Evolutionary conservation across 1,140 invertebrate species (phyloP).

Genomic region (Drosophila tani): DNA sequence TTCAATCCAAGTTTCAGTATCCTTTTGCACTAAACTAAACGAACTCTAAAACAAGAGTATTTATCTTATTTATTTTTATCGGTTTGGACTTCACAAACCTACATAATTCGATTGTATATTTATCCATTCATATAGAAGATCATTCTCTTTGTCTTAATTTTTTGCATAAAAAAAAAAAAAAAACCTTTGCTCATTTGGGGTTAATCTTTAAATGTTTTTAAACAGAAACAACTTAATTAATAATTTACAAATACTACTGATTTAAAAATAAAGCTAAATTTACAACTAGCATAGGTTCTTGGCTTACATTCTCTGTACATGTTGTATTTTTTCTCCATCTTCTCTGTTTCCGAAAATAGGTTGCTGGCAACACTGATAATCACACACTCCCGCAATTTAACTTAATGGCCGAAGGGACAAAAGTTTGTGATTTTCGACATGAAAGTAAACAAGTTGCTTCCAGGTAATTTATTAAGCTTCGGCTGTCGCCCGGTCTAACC

Average conservation of each 20-base stretch:
- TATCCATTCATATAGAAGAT: background rate
- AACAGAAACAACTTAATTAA: background rate
- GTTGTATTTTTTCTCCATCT: background rate
- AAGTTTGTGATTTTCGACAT: conserved; percentile 71
- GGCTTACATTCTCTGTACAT: background rate
- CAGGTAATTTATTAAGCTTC: conserved; percentile 77
- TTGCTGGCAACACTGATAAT: conserved; percentile 6
- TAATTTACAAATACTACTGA: background rate
- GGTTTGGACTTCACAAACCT: background rate
- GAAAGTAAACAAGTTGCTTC: conserved; percentile 76
- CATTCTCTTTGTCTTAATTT: too few relatives aligned
- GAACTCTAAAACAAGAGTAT: background rate
- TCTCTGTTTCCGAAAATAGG: background rate
- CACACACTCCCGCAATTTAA: conserved; percentile 67
- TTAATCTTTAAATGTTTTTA: too few relatives aligned
- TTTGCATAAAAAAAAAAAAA: too few relatives aligned
- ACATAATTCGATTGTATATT: background rate
- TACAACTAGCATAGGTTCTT: too few relatives aligned
- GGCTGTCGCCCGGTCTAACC: conserved; percentile 17
- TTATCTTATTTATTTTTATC: background rate
- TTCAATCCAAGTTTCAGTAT: background rate
- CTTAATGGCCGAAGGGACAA: conserved; percentile 72
- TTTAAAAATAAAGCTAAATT: background rate
- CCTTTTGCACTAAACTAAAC: background rate
- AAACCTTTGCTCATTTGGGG: too few relatives aligned